Percentiles rank a stretch among this genome's conserved stretches.
These are phyloP conservation scores for Ictalurus furcatus DNA, from an alignment of 2,113 vertebrate species.

Conservation along the genomic window DNA sequence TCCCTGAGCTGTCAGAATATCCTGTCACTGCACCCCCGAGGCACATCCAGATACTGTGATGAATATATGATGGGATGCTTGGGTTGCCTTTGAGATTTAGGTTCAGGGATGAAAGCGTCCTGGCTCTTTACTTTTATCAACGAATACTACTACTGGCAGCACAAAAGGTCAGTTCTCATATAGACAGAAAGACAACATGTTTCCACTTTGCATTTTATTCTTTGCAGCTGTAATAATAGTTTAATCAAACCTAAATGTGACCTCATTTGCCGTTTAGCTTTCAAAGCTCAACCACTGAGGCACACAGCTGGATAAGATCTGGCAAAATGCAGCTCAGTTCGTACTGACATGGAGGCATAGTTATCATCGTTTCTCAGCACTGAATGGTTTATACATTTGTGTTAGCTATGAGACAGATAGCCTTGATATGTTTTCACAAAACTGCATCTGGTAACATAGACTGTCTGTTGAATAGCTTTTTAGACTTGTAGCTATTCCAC, in stretches of 20 bases:
- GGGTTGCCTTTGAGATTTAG: not conserved
- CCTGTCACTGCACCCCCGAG: not conserved
- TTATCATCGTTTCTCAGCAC: not conserved
- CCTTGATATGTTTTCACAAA: not conserved
- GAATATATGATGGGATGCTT: conserved; percentile 9
- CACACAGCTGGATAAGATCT: not conserved
- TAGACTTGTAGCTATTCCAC: not conserved
- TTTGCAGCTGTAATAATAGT: not conserved
- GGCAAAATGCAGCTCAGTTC: not conserved
- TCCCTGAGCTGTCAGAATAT: not conserved
- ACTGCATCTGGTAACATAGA: not conserved
- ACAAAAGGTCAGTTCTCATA: not conserved
- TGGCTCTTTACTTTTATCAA: not conserved
- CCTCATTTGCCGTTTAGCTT: not conserved
- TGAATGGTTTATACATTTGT: not conserved
- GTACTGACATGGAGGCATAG: not conserved
- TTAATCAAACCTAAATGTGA: not conserved
- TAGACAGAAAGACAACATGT: too few relatives aligned
- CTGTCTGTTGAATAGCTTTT: not conserved
- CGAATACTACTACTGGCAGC: not conserved
- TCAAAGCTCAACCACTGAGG: not conserved
- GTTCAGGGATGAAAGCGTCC: not conserved
- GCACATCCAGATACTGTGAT: not conserved
- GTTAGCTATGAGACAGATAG: not conserved
- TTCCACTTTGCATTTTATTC: not conserved